A percentile compares a stretch with the other conserved stretches of the same genome.
phyloP scores from a whole-genome alignment of 2,113 vertebrate genomes.

The Suncus etruscus region DNA sequence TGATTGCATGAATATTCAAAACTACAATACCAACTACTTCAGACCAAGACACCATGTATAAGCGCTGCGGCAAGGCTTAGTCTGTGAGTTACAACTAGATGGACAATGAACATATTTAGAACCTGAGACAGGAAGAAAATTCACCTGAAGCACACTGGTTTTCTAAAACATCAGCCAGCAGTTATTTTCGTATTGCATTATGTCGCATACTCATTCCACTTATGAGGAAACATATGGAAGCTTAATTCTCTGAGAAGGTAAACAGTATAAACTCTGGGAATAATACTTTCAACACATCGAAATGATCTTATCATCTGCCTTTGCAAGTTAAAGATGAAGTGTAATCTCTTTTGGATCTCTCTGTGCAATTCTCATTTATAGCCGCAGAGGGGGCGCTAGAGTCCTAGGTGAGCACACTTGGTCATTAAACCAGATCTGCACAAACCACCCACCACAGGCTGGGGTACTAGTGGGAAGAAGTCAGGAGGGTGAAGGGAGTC shows the following conservation, averaged over 20 bases:
- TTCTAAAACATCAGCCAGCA: background rate
- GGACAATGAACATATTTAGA: background rate
- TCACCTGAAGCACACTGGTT: background rate
- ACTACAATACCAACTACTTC: background rate
- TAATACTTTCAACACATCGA: constrained; percentile 66
- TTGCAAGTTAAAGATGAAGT: background rate
- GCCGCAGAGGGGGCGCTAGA: constrained; percentile 2
- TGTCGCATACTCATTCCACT: constrained; percentile 50
- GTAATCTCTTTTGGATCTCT: constrained; percentile 15
- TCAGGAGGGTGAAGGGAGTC: background rate
- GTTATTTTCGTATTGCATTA: constrained; percentile 46
- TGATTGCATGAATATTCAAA: background rate
- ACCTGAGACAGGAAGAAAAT: background rate
- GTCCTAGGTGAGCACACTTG: background rate
- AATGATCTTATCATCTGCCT: constrained; percentile 54
- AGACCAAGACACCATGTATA: background rate
- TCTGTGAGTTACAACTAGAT: constrained; percentile 32
- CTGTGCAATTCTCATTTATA: constrained; percentile 50
- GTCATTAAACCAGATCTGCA: constrained; percentile 49
- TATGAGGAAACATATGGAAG: constrained; percentile 76
- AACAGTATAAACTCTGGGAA: constrained; percentile 43
- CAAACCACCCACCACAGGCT: background rate
- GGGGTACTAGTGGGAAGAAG: too few relatives aligned
- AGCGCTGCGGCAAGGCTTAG: background rate
- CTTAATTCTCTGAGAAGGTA: constrained; percentile 69